Base-by-base conservation (phyloP, 2,797 vertebrate species). In the Xenentodon cancila region DNA sequence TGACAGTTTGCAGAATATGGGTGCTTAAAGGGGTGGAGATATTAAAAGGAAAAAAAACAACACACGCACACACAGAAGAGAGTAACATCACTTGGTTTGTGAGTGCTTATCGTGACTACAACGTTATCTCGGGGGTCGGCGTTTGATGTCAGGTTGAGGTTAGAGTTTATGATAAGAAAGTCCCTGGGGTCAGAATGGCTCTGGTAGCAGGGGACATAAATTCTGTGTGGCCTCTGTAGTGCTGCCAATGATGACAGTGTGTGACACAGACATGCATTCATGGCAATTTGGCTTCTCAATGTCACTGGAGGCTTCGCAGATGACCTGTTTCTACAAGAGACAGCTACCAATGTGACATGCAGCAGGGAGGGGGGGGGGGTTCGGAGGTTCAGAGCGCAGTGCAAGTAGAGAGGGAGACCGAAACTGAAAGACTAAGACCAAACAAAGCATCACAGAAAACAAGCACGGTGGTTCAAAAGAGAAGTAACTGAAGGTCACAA, bases 101-200 rank as follows among this genome's bases (percentile, higher is more conserved):
- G 82, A 66, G 69, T 43, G 73, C 81, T 91, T 87, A 89, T 89
- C 75, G 55, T 77, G 79, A 80, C 87, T 81, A 89, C 83, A 85
- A 85, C 79, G 91, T 91, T 92, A 93, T 91, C 91, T 90, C 64
- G 54, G 75, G 74, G 79, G 77, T 82, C 52, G 65, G 77, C 75
- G 44, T 85, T 87, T 88, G 88, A 90, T 92, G 91, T 90, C 88
- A 89, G 87, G 71, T 75, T 79, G 88, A 89, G 93, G 92, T 93
- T 91, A 93, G 88, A 93, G 92, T 91, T 94, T 92, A 92, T 87
- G 92, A 94, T 93, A 93, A 94, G 92, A 93, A 83, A 92, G 88
- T 79, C 87, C 91, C 82, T 6, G 81, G 84, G 92, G 92, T 92
- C 85, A 89, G 72, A 88, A 82, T 61, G 80, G 83, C 87, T 87